phyloP scores from a whole-genome alignment of 1,140 invertebrate species.

The Lordiphosa clarofinis region DNA sequence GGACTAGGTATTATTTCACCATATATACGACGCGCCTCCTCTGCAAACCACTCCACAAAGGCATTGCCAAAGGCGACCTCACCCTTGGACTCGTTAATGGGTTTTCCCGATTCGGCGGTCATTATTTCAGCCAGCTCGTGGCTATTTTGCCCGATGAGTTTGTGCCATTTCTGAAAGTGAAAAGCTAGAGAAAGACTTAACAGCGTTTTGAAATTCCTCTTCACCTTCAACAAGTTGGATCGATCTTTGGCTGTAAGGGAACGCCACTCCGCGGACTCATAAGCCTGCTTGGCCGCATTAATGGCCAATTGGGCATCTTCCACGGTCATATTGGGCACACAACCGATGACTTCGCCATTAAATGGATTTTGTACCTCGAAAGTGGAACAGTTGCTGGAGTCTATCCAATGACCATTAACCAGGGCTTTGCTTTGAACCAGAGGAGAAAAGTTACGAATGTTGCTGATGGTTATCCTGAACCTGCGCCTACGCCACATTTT shows the following conservation, averaged over 20 bases:
- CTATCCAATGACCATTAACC: conserved; percentile 90
- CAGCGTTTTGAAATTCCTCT: conserved; percentile 5
- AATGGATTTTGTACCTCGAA: conserved; percentile 90
- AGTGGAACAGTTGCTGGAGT: conserved; percentile 83
- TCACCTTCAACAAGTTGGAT: conserved; percentile 82
- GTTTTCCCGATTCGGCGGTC: conserved; percentile 96
- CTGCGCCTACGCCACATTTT: conserved; percentile 49
- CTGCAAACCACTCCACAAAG: conserved; percentile 98
- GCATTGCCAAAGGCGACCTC: conserved; percentile 96
- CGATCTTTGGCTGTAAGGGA: conserved; percentile 89
- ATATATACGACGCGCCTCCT: conserved; percentile 94
- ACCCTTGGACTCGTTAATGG: conserved; percentile 90
- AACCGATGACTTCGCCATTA: conserved; percentile 86
- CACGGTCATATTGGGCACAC: conserved; percentile 91
- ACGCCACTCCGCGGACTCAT: conserved; percentile 85
- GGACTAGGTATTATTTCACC: conserved; percentile 93
- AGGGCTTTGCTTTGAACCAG: conserved; percentile 81
- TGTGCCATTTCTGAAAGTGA: conserved; percentile 85
- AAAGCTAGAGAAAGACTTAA: neutral
- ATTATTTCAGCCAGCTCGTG: conserved; percentile 91
- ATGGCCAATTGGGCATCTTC: conserved; percentile 88
- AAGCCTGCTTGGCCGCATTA: conserved; percentile 87
- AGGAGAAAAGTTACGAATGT: conserved; percentile 56
- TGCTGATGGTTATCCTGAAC: conserved; percentile 13
- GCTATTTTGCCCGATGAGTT: conserved; percentile 87